Evolutionary conservation across 2,113 vertebrate species (phyloP).

Genomic region (Rhombomys opimus): DNA sequence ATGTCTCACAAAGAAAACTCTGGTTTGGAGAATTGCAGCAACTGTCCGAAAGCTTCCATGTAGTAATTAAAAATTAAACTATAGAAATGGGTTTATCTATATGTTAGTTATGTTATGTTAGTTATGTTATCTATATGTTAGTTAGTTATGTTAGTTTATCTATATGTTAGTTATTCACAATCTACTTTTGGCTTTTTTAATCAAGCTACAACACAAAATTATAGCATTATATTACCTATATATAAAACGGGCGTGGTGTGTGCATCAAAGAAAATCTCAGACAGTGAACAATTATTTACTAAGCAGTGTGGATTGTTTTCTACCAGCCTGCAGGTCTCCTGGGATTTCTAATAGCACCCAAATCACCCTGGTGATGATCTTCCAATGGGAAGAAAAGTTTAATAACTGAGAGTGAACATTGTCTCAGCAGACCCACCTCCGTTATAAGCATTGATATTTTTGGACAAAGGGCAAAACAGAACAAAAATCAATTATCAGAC

Average conservation of each 20-base stretch:
- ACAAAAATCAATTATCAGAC: background rate
- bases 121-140: constrained; percentile 8
- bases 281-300: background rate
- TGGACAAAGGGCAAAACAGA: background rate
- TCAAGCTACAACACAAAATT: background rate
- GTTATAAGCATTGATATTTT: constrained; percentile 16
- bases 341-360: background rate
- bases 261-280: constrained; percentile 7
- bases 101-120: constrained; percentile 15
- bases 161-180: background rate
- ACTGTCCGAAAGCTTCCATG: background rate
- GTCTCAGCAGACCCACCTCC: background rate
- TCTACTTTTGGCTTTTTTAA: constrained; percentile 37
- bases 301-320: background rate
- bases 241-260: background rate
- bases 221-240: background rate
- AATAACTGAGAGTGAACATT: background rate
- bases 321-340: background rate
- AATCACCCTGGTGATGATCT: background rate
- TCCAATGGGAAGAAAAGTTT: constrained; percentile 37
- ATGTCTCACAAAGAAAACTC: constrained; percentile 1
- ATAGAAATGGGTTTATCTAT: background rate
- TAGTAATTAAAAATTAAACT: constrained; percentile 52
- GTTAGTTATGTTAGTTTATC: background rate
- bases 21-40: background rate